A percentile compares a stretch with the other conserved stretches of the same genome.
phyloP scores from a whole-genome alignment of 2,113 vertebrate genomes.

The Apteryx mantelli region DNA sequence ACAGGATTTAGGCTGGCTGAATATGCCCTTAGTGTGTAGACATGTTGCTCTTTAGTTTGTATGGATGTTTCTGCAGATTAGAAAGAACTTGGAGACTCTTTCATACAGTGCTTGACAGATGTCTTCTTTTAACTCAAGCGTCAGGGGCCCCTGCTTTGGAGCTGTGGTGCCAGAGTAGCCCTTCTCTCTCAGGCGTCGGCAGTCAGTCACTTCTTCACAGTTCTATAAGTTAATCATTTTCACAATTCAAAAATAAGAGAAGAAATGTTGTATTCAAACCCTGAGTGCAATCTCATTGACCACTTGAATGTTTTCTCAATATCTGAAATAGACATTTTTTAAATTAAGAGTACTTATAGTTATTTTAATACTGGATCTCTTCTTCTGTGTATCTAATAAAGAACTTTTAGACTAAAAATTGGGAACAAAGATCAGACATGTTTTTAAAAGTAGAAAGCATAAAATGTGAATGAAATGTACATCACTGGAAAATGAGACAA shows the following conservation, averaged over 20 bases:
- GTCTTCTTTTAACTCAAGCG: not conserved
- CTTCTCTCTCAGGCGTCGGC: not conserved
- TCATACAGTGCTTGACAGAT: not conserved
- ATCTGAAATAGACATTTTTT: not conserved
- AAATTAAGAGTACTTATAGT: not conserved
- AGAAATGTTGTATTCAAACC: not conserved
- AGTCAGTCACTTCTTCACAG: not conserved
- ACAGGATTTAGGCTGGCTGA: not conserved
- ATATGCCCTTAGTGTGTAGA: not conserved
- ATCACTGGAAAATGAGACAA: conserved; percentile 37
- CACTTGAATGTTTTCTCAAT: not conserved
- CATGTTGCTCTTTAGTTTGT: not conserved
- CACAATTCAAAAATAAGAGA: not conserved
- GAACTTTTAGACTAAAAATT: not conserved
- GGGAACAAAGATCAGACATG: conserved; percentile 7
- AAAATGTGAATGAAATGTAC: conserved; percentile 59
- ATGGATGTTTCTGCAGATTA: not conserved
- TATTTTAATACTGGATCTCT: not conserved
- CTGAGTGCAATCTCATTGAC: not conserved
- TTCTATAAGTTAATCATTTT: not conserved
- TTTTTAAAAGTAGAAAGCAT: conserved; percentile 33
- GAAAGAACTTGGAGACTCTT: not conserved
- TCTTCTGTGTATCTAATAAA: conserved; percentile 23
- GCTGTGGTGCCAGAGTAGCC: not conserved
- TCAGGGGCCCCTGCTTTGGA: not conserved